Evolutionary conservation across 2,888 invertebrate genomes (phyloP), one percentile per base, ranked within the genome.

Genomic region (Drosophila paucipuncta): DNA sequence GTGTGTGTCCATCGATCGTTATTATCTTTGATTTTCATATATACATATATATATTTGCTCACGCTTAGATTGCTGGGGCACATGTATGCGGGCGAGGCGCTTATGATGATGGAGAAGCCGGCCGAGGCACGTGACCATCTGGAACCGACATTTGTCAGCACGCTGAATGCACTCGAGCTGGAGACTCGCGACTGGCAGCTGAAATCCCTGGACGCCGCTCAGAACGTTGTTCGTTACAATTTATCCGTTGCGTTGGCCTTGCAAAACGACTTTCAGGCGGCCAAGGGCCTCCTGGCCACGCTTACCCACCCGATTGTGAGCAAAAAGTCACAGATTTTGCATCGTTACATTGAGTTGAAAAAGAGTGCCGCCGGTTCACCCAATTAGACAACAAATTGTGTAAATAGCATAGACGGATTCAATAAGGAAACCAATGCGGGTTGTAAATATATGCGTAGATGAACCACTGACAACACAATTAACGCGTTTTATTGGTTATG

Each of bases 81-180:
- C 92, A 95, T 98, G 85, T 99, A 99, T 93, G 96, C 97, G 60
- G 98, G 98, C 0, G 98, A 99, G 94, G 96, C 98, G 33, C 94
- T 97, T 16, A 96, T 98, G 62, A 95, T 96, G 85, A 94, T 97
- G 91, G 97, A 98, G 91, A 95, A 96, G 93, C 95, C 97, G 78
- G 94, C 95, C 1, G 98, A 98, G 92, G 98, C 98, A 1, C 95
- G 97, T 16, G 96, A 97, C 68, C 96, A 97, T 93, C 94, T 99
- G 59, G 97, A 97, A 86, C 96, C 96, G 2, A 96, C 96, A 59
- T 95, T 95, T 92, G 95, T 97, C 35, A 94, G 94, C 65, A 94
- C 95, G 81, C 91, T 95, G 1, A 93, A 94, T 76, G 94, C 94
- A 7, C 93, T 94, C 68, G 93, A 93, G 78, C 92, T 94, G 63